Conservation (phyloP, 1,140 invertebrate species). For the Pachyrhynchus sulphureomaculatus region DNA sequence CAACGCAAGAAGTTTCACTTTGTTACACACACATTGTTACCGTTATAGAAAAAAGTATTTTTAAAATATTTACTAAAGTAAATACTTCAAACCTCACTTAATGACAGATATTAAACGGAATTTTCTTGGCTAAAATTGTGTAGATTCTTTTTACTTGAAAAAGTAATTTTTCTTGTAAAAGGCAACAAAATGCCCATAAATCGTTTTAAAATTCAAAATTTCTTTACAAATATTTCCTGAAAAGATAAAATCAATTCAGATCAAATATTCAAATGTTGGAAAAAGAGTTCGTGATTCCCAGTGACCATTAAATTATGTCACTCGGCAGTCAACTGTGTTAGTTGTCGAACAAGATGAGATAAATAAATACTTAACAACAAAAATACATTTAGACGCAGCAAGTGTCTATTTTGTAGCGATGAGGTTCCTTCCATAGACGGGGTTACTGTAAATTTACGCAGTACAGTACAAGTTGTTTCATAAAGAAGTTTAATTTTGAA, state of each 20-base stretch:
- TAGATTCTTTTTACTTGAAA: neutral
- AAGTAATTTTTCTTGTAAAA: neutral
- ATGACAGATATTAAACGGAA: too few relatives aligned
- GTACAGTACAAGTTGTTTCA: too few relatives aligned
- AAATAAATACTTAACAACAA: slow-evolving; percentile 3
- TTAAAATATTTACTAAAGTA: neutral
- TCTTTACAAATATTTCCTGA: neutral
- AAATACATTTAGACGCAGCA: slow-evolving; percentile 10
- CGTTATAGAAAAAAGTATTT: too few relatives aligned
- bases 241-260: slow-evolving; percentile 5
- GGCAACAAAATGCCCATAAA: too few relatives aligned
- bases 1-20: too few relatives aligned
- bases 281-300: slow-evolving; percentile 13
- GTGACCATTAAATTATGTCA: slow-evolving; percentile 16
- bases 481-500: too few relatives aligned
- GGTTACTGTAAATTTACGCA: neutral
- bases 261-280: neutral
- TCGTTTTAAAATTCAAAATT: too few relatives aligned
- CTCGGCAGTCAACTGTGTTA: neutral
- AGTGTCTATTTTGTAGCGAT: slow-evolving; percentile 2
- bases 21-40: too few relatives aligned
- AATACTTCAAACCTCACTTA: too few relatives aligned
- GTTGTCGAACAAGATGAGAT: slow-evolving; percentile 11
- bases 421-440: neutral
- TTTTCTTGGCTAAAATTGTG: too few relatives aligned